Conservation (phyloP, 2,797 vertebrate genomes). For the Spondyliosoma cantharus region DNA sequence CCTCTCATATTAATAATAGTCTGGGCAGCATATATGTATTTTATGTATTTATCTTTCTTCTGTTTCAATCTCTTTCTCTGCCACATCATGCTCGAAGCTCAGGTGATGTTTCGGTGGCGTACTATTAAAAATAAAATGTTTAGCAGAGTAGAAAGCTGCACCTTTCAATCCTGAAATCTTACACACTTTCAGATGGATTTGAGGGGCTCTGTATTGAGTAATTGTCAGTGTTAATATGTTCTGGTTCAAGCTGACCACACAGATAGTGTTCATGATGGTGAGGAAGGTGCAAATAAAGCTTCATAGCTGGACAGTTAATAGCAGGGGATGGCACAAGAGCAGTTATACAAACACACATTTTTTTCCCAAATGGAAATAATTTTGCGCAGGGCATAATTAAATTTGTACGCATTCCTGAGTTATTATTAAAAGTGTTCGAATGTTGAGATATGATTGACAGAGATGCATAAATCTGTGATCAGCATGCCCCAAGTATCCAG, state of each 20-base stretch:
- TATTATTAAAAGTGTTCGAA: constrained; percentile 92
- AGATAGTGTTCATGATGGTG: not conserved
- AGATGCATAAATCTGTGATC: constrained; percentile 94
- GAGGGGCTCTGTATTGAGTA: not conserved
- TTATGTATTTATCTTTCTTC: constrained; percentile 5
- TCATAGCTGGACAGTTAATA: not conserved
- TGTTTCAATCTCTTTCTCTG: not conserved
- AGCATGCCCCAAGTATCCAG: constrained; percentile 90
- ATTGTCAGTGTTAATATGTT: constrained; percentile 10
- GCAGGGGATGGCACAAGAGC: not conserved
- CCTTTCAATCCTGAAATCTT: not conserved
- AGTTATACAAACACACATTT: constrained; percentile 11
- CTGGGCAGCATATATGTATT: constrained; percentile 4
- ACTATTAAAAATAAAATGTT: constrained; percentile 8
- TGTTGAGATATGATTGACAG: constrained; percentile 94
- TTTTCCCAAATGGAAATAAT: constrained; percentile 32
- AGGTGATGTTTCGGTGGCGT: not conserved
- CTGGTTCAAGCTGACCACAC: constrained; percentile 21
- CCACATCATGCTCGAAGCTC: constrained; percentile 2
- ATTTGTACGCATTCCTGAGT: constrained; percentile 85
- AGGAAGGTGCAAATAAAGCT: not conserved
- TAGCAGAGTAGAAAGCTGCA: not conserved
- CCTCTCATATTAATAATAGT: constrained; percentile 14
- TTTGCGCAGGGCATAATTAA: constrained; percentile 24
- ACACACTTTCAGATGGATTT: not conserved